Conservation (phyloP, 2,888 invertebrate species). For the Leptinotarsa rubiginosa region DNA sequence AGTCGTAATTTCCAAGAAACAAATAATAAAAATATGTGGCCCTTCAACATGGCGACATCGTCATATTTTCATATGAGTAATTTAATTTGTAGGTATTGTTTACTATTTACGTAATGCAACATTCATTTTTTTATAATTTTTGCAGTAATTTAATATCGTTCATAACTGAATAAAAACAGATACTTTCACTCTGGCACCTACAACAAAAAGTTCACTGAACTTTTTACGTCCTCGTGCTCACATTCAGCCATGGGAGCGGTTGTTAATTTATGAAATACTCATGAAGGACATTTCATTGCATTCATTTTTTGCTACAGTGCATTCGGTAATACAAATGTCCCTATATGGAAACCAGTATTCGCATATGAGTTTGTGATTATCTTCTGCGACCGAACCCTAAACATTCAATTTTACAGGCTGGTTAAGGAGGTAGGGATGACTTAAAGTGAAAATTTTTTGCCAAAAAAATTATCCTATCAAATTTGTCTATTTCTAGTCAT, state of each 20-base stretch:
- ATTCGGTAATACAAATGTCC: not conserved
- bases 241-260: conserved; percentile 1
- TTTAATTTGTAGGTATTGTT: no score
- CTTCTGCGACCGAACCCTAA: not conserved
- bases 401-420: not conserved
- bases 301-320: not conserved
- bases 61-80: no score
- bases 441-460: no score
- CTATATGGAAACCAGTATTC: not conserved
- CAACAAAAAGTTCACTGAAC: conserved; percentile 19
- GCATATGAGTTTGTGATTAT: not conserved
- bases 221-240: conserved; percentile 10
- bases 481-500: no score
- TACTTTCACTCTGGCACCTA: conserved; percentile 13
- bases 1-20: no score
- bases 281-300: not conserved
- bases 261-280: conserved; percentile 7
- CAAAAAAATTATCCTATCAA: no score
- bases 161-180: not conserved
- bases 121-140: no score
- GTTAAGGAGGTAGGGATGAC: not conserved
- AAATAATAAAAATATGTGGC: no score
- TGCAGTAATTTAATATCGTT: conserved; percentile 5
- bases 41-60: no score
- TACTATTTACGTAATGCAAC: no score